phyloP scores from a whole-genome alignment of 1,140 invertebrate species.

The Myzus persicae region DNA sequence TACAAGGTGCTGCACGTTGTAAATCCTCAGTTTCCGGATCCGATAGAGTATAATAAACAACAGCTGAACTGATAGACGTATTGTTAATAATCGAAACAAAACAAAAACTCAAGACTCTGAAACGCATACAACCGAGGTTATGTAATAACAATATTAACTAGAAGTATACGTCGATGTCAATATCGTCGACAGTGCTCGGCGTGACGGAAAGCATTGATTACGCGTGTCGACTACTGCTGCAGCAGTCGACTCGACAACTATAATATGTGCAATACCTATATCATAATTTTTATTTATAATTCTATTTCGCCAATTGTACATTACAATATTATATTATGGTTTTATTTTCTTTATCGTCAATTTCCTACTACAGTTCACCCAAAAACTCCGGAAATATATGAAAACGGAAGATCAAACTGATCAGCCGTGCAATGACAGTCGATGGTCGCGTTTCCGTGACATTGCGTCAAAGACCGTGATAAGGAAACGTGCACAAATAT shows the following conservation, averaged over 20 bases:
- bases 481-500: not conserved
- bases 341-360: not conserved
- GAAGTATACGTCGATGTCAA: not conserved
- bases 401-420: not conserved
- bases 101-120: not conserved
- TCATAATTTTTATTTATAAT: not conserved
- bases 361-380: not conserved
- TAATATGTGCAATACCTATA: not conserved
- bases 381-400: not conserved
- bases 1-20: no score
- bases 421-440: not conserved
- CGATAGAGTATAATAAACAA: no score
- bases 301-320: not conserved
- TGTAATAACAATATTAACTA: not conserved
- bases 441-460: not conserved
- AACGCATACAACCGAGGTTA: not conserved
- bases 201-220: not conserved
- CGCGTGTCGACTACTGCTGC: not conserved
- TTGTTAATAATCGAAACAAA: not conserved
- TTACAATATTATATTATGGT: not conserved
- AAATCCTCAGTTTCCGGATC: not conserved
- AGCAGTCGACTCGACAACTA: not conserved
- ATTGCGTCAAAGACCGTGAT: not conserved
- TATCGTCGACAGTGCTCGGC: not conserved
- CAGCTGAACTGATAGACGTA: not conserved